Conservation (phyloP, 2,888 invertebrate genomes). For the Netelia virgata region DNA sequence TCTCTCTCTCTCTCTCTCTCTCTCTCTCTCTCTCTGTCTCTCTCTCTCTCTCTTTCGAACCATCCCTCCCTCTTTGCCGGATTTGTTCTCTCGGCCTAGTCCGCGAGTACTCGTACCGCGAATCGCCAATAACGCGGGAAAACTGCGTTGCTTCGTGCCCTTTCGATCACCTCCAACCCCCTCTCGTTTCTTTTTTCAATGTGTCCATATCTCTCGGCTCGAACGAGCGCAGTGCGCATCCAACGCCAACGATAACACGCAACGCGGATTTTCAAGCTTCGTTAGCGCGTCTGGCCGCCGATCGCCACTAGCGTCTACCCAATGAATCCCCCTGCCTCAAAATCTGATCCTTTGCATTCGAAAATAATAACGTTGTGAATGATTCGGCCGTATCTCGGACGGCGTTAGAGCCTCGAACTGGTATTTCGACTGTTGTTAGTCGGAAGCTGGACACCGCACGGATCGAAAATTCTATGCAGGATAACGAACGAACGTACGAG, state of each 20-base stretch:
- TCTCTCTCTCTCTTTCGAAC: background rate
- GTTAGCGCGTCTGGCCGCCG: slow-evolving; percentile 3
- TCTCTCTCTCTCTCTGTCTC: no score
- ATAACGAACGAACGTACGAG: no score
- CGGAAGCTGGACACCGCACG: no score
- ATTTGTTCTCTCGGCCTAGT: slow-evolving; percentile 44
- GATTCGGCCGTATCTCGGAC: no score
- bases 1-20: no score
- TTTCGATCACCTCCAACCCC: slow-evolving; percentile 48
- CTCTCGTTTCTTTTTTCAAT: background rate
- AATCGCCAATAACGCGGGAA: slow-evolving; percentile 74
- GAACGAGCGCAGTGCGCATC: background rate
- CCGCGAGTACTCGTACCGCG: slow-evolving; percentile 58
- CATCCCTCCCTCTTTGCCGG: background rate
- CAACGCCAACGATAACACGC: slow-evolving; percentile 16
- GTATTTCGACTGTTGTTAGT: no score
- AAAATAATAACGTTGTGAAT: no score
- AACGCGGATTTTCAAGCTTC: background rate
- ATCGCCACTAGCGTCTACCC: background rate
- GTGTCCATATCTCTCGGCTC: background rate
- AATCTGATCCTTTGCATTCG: no score
- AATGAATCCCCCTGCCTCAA: no score
- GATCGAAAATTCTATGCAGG: no score
- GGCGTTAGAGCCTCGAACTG: no score
- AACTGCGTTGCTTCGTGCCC: slow-evolving; percentile 62